These are phyloP conservation scores for Anarhynchus alexandrinus DNA, from an alignment of 2,113 vertebrate genomes.

Conservation along the genomic window DNA sequence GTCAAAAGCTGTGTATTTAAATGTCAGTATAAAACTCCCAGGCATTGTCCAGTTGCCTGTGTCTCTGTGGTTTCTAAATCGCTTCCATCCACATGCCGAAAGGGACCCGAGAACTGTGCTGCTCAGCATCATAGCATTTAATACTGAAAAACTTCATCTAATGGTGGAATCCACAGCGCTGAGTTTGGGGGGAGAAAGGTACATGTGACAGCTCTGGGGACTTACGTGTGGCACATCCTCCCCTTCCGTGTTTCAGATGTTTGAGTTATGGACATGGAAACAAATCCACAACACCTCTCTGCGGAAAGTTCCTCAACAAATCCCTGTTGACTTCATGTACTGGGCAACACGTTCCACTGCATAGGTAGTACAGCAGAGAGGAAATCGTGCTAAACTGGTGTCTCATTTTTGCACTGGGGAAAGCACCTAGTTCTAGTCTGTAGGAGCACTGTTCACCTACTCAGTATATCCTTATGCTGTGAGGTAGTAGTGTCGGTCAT, in stretches of 20 bases:
- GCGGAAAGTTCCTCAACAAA: background rate
- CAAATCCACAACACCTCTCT: background rate
- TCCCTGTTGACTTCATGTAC: background rate
- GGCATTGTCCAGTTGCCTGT: background rate
- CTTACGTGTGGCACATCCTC: background rate
- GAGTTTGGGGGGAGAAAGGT: background rate
- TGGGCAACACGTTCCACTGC: background rate
- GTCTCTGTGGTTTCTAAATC: background rate
- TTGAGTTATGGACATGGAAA: background rate
- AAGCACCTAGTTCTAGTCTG: background rate
- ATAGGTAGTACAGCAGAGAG: background rate
- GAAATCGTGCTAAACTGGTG: background rate
- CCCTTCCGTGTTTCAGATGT: background rate
- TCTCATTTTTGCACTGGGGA: background rate
- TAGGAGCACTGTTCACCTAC: background rate
- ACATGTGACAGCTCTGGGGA: too few species aligned
- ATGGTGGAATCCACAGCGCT: background rate
- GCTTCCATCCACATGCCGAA: background rate
- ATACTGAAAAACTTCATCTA: background rate
- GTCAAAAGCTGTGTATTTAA: background rate
- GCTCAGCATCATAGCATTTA: background rate
- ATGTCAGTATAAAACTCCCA: background rate
- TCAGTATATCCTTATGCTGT: fast-evolving
- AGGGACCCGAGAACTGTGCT: background rate
- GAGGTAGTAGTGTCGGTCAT: too few species aligned